Base-by-base conservation (phyloP, 1,140 invertebrate species). In the Euura lappo region DNA sequence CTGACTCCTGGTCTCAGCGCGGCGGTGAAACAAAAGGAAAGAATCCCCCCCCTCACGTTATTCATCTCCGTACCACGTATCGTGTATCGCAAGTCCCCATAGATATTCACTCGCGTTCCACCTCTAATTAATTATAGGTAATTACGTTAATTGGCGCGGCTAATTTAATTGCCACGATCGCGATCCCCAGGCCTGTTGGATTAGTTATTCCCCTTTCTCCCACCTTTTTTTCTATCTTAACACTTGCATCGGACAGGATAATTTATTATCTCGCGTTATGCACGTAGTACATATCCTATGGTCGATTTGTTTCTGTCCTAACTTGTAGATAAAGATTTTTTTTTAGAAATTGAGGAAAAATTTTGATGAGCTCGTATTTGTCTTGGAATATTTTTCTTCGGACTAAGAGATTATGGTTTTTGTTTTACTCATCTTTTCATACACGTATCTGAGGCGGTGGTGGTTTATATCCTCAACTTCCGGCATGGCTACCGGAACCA, bases 81-180 rank as follows among this genome's bases (percentile, higher is more conserved):
- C 3, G 7, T 44, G 7, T 8, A n/a, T n/a, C 6, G 11, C 1
- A 28, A 72, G 44, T 43, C 44, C 65, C 44, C 13, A 64, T 71
- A 44, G 13, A 71, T 65, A 6, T 43, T 28, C 13, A 13, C 11
- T 74, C 68, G 70, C 51, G 28, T 28, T 28, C 28, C 28, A 28
- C 28, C 78, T 76, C 74, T 83, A 80, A 83, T 83, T 83, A 83
- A 83, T 84, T 75, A 71, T 73, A 65, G 74, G 79, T 83, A 82
- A 84, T 84, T 81, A 79, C 78, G 73, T 77, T 80, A 84, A 84
- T 84, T 82, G 76, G 72, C 70, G 51, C 70, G 71, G 79, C 74
- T 78, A 80, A 81, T 76, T 70, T 68, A 69, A 79, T 80, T 71
- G 74, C 74, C 67, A n/a, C 28, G 42, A 4, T 6, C 44, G 67